Conservation (phyloP, 2,888 invertebrate genomes). For the Drosophila mulleri region DNA sequence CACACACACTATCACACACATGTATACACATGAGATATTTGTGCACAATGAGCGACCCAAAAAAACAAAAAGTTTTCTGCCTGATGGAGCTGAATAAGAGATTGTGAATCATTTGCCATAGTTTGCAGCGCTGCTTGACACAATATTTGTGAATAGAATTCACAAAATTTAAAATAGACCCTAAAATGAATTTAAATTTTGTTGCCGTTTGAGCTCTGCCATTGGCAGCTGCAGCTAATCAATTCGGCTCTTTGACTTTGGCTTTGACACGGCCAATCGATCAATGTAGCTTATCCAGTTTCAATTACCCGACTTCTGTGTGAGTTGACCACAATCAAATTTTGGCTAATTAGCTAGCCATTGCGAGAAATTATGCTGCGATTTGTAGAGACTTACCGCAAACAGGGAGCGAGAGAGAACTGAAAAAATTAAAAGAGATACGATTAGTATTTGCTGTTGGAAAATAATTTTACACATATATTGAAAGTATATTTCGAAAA, state of each 20-base stretch:
- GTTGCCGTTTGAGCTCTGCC: not conserved
- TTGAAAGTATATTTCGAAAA: not conserved
- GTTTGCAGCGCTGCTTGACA: constrained; percentile 15
- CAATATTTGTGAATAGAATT: not conserved
- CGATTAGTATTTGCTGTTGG: not conserved
- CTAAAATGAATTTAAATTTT: not conserved
- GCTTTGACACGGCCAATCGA: constrained; percentile 17
- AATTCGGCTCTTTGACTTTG: constrained; percentile 14
- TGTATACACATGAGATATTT: not conserved
- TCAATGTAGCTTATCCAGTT: constrained; percentile 3
- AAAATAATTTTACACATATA: not conserved
- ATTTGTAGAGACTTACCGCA: not conserved
- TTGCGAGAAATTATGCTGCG: no score
- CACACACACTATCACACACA: not conserved
- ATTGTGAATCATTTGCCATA: constrained; percentile 9
- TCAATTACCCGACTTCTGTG: not conserved
- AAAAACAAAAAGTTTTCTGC: constrained; percentile 43
- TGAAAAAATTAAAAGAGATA: not conserved
- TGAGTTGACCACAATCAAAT: not conserved
- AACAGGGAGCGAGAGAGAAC: not conserved
- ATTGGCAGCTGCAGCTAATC: constrained; percentile 15
- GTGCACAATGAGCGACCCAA: constrained; percentile 37
- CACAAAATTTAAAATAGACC: not conserved
- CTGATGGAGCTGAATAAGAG: constrained; percentile 18
- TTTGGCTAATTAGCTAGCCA: constrained; percentile 15